Base-by-base conservation (phyloP, 2,888 invertebrate species). In the Pachycephus smyrnensis region DNA sequence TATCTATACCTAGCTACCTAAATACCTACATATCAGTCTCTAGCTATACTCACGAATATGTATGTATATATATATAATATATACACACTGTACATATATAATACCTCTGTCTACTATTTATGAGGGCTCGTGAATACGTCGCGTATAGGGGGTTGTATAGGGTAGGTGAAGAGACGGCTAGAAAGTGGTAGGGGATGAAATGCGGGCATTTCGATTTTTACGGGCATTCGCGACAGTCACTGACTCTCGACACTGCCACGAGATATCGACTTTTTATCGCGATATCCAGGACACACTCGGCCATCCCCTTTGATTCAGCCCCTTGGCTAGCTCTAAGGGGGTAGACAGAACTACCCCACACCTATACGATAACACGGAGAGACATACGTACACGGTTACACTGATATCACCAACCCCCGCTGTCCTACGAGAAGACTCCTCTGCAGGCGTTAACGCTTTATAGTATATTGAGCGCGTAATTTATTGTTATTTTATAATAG, bases 401-500 rank as follows among this genome's bases (percentile, higher is more conserved):
- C 55, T 23, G 23, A 55, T 9, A 55, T 55, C 2, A 71, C 12
- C 31, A 31, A 12, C 12, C 33, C 31, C 71, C 31, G 12, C 4
- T 23, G 31, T 12, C 31, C 71, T 33, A 33, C 31, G 15, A 23
- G 32, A 71, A 71, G 12, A 33, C 31, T 33, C 71, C 71, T 71
- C 30, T 23, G 71, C 36, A n/a, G 74, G 36, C 33, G 74, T 74
- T 36, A 36, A 74, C 74, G 37, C 36, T 74, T 35, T 74, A 74
- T n/a, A 74, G 37, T 33, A 36, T 33, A 36, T 36, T 12, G 35
- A 74, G 74, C 74, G 74, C 12, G 74, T 35, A 35, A 74, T 74
- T 74, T 74, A 74, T 74, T 74, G 74, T 74, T 35, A 30, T 74
- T 74, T 74, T 74, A 74, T 74, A 74, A 74, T 36, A 33, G 74